Evolutionary conservation across 2,888 invertebrate genomes (phyloP).

Genomic region (Nineta flava): DNA sequence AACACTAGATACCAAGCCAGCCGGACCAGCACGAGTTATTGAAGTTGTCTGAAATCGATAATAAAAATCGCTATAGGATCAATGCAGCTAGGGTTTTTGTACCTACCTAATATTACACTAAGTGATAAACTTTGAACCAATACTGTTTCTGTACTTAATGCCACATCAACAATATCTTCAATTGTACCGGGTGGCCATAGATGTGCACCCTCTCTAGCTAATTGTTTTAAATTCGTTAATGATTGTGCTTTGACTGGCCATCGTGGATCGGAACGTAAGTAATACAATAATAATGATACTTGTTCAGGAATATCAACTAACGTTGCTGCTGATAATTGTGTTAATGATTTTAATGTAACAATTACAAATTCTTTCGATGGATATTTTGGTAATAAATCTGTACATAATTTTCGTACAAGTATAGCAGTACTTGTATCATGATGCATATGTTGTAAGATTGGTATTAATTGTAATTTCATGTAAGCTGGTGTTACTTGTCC

Average conservation of each 20-base stretch:
- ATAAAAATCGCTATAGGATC: too few species aligned
- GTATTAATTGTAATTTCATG: constrained; percentile 78
- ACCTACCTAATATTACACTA: background rate
- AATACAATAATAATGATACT: constrained; percentile 46
- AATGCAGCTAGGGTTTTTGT: too few species aligned
- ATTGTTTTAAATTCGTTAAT: constrained; percentile 45
- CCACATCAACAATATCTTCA: constrained; percentile 24
- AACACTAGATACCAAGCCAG: too few species aligned
- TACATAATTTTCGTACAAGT: constrained; percentile 57
- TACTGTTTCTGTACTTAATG: constrained; percentile 20
- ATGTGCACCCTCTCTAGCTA: constrained; percentile 61
- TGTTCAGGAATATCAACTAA: constrained; percentile 84
- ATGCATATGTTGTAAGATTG: constrained; percentile 85
- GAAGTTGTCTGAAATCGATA: too few species aligned
- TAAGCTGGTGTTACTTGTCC: constrained; percentile 84
- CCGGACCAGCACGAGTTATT: too few species aligned
- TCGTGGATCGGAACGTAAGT: constrained; percentile 52
- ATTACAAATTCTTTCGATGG: constrained; percentile 66
- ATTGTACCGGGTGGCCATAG: constrained; percentile 49
- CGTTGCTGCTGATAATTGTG: constrained; percentile 75
- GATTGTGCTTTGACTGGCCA: constrained; percentile 50
- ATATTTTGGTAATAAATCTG: constrained; percentile 57
- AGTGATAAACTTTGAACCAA: constrained; percentile 22
- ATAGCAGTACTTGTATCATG: constrained; percentile 48
- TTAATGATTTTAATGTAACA: constrained; percentile 72